Evolutionary conservation across 2,113 vertebrate genomes (phyloP), one percentile per base, ranked within the genome.

Genomic region (Ptychochromis oligacanthus): DNA sequence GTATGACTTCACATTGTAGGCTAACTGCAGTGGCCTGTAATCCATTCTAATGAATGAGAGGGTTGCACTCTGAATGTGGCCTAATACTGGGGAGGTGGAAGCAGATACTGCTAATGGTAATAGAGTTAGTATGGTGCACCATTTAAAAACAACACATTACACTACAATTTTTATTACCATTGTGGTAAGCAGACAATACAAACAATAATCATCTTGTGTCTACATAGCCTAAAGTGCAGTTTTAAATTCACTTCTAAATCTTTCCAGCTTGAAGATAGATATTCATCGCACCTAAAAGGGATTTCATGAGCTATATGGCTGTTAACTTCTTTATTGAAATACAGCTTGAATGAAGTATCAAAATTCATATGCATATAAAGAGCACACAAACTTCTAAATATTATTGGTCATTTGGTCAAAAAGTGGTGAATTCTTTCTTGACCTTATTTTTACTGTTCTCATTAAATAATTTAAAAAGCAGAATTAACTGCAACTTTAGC

Each of bases 401-500:
- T 72, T 72, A 31, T 31, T 31, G 28, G 28, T 31, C 49, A 28
- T 70, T 49, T 28, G 17, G 64, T 4, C 2, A 49, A 49, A 49
- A 70, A 49, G 24, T 52, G 64, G 18, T 70, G 14, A 28, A 72
- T 26, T 31, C 52, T 36, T 36, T 36, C 4, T 31, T 28, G 6
- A 31, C 10, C 43, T 52, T 52, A 31, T 70, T 70, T 70, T 20
- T 52, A 52, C 31, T 52, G 18, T 70, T 70, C 9, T 26, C 0
- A 28, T 20, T 52, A 70, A 70, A 70, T 20, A 31, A 52, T 31
- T 52, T 36, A 36, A 70, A 10, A 31, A 10, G 28, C 28, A 31
- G 28, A 70, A 49, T 5, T 0, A 1, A 46, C 7, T 46, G 2
- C 1, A 0, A 58, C 34, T 58, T 57, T 40, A 12, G 5, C 40